These are phyloP conservation scores for Galleria mellonella DNA, from an alignment of 1,140 invertebrate species.

Conservation along the genomic window DNA sequence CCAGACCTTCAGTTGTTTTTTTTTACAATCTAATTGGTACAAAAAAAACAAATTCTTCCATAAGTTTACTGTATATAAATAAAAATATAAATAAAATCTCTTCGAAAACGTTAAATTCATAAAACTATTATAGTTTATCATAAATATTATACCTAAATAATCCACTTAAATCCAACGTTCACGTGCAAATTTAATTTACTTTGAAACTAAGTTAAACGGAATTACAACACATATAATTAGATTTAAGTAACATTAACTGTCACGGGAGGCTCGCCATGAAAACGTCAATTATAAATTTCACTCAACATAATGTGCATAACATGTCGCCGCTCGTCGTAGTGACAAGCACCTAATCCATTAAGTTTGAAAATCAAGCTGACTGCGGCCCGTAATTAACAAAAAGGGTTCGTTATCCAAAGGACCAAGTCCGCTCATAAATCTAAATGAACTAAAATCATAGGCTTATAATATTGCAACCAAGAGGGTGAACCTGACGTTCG, in stretches of 20 bases:
- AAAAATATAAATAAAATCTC: conserved; percentile 1
- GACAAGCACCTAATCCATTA: conserved; percentile 44
- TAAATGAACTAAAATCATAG: conserved; percentile 36
- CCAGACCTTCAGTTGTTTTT: no score
- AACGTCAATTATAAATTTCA: conserved; percentile 38
- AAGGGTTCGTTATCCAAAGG: conserved; percentile 19
- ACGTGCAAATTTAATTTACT: no score
- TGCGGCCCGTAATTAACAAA: conserved; percentile 35
- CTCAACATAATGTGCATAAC: conserved; percentile 37
- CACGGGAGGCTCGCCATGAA: conserved; percentile 3
- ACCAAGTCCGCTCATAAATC: conserved; percentile 18
- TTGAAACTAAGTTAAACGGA: no score
- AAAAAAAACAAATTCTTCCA: no score
- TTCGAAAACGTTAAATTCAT: no score
- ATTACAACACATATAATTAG: conserved; percentile 1
- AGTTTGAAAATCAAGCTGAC: conserved; percentile 31
- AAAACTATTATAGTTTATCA: no score
- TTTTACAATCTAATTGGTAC: no score
- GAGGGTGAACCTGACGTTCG: conserved; percentile 37
- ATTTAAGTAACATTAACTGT: conserved; percentile 6
- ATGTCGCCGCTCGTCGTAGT: conserved; percentile 18
- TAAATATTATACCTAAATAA: no score
- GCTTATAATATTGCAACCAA: conserved; percentile 25
- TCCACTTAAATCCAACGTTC: no score
- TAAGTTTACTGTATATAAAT: neutral